phyloP scores from a whole-genome alignment of 1,140 invertebrate species.

The Bombus vancouverensis region DNA sequence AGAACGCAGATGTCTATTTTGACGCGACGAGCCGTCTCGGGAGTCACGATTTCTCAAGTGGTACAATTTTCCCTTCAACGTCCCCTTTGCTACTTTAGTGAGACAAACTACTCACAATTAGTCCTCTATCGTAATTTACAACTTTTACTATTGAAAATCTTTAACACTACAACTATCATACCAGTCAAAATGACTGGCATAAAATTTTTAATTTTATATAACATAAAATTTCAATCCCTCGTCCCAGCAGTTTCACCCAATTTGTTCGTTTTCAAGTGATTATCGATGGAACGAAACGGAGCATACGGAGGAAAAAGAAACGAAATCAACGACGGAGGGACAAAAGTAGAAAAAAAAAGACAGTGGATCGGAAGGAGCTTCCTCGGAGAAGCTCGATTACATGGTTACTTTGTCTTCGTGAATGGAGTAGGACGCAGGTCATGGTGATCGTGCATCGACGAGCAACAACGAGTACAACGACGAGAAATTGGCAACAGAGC shows the following conservation, averaged over 20 bases:
- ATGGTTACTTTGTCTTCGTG: slow-evolving; percentile 77
- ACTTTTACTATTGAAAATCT: not conserved
- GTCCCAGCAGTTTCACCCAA: slow-evolving; percentile 1
- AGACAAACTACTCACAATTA: not conserved
- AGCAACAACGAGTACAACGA: slow-evolving; percentile 53
- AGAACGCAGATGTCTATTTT: slow-evolving; percentile 78
- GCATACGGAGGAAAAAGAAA: not conserved
- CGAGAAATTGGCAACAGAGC: slow-evolving; percentile 37
- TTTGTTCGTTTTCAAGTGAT: not conserved
- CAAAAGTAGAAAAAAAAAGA: not conserved
- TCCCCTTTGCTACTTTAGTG: not conserved
- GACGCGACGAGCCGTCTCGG: slow-evolving; percentile 52
- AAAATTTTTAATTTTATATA: no score
- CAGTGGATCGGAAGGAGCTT: slow-evolving; percentile 39
- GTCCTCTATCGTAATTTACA: not conserved
- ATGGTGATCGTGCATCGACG: slow-evolving; percentile 53
- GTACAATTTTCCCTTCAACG: slow-evolving; percentile 36
- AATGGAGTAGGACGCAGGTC: slow-evolving; percentile 63
- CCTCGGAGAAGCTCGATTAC: slow-evolving; percentile 70
- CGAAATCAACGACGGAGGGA: not conserved
- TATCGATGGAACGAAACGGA: not conserved
- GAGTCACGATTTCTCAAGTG: slow-evolving; percentile 60
- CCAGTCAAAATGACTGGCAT: not conserved
- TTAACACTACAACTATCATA: rapidly evolving
- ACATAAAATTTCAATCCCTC: not conserved